phyloP scores from a whole-genome alignment of 2,888 invertebrate species.

The Nasonia oneida region DNA sequence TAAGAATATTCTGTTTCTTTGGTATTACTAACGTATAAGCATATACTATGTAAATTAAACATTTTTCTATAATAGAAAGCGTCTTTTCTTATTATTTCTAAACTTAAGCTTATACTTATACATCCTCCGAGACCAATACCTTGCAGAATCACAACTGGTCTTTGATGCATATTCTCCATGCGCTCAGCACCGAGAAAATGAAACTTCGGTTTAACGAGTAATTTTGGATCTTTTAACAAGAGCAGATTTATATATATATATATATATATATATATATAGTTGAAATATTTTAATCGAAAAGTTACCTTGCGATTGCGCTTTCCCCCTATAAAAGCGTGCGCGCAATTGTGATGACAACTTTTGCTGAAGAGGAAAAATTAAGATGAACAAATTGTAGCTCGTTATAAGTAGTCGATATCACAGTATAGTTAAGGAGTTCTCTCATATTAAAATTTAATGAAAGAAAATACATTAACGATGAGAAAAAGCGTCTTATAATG shows the following conservation, averaged over 20 bases:
- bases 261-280: not conserved
- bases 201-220: not conserved
- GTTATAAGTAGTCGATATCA: conserved; percentile 28
- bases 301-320: conserved; percentile 61
- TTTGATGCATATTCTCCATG: conserved; percentile 14
- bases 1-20: conserved; percentile 76
- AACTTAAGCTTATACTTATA: not conserved
- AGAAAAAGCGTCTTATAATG: conserved; percentile 22
- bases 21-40: conserved; percentile 77
- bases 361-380: conserved; percentile 36
- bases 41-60: conserved; percentile 75
- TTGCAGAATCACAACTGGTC: conserved; percentile 23
- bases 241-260: conserved; percentile 19
- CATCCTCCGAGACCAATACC: conserved; percentile 27
- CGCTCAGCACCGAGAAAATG: not conserved
- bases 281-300: conserved; percentile 44
- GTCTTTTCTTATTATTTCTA: conserved; percentile 58
- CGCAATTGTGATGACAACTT: conserved; percentile 63
- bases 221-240: conserved; percentile 25
- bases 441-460: conserved; percentile 1
- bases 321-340: conserved; percentile 15
- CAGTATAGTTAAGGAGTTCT: conserved; percentile 23
- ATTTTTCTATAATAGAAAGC: conserved; percentile 73
- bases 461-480: conserved; percentile 8
- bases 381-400: conserved; percentile 47